Percentiles rank a stretch among this genome's conserved stretches.
Conservation (phyloP, 2,113 vertebrate species). For the Spilogale gracilis region DNA sequence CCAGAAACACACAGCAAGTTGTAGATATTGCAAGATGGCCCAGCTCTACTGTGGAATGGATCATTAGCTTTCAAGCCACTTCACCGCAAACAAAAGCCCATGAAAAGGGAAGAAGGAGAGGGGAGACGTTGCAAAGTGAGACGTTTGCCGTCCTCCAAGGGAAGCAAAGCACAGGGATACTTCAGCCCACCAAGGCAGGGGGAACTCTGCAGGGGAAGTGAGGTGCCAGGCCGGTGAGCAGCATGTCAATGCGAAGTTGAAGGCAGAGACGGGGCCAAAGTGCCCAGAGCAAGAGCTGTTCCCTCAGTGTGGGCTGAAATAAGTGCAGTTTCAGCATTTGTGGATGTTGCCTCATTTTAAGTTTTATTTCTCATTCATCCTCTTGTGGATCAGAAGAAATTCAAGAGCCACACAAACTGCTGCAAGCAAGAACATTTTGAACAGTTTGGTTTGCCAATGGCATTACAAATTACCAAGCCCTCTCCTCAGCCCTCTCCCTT, state of each 20-base stretch:
- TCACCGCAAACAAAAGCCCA: neutral
- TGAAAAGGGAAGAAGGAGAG: neutral
- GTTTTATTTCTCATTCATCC: neutral
- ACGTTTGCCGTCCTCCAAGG: neutral
- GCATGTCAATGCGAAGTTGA: neutral
- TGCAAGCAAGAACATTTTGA: neutral
- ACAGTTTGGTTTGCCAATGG: neutral
- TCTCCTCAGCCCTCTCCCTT: neutral
- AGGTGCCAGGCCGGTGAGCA: accelerated
- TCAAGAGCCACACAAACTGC: neutral
- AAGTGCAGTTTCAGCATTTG: neutral
- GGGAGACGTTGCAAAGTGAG: neutral
- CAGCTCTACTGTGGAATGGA: neutral
- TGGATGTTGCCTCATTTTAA: neutral
- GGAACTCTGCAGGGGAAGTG: neutral
- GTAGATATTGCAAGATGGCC: neutral
- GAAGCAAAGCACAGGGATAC: neutral
- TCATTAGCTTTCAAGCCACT: neutral
- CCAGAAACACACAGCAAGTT: neutral
- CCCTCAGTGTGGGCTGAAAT: neutral
- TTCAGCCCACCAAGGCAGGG: neutral
- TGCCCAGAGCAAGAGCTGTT: neutral
- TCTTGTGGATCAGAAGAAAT: neutral
- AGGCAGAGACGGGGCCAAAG: neutral
- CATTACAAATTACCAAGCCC: neutral